Conservation (phyloP, 2,888 invertebrate species). For the Camptogramma bilineatum region DNA sequence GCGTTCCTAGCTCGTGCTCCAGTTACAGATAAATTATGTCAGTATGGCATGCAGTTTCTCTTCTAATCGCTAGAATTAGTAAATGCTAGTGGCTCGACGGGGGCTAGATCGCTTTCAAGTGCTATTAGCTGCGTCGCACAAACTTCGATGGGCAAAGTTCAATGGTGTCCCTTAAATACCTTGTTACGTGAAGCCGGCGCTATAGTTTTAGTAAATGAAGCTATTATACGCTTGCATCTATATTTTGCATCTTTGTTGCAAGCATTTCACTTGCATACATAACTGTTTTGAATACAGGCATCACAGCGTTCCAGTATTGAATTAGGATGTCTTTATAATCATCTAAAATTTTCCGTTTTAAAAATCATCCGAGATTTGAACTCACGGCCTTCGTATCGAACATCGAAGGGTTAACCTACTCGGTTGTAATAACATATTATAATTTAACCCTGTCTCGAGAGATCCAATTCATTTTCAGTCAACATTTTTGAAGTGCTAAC, state of each 20-base stretch:
- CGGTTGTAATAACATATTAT: background rate
- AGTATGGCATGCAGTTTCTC: constrained; percentile 6
- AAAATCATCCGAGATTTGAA: too few relatives aligned
- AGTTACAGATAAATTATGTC: background rate
- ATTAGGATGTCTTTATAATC: too few relatives aligned
- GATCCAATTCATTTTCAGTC: background rate
- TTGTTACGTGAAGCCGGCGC: constrained; percentile 48
- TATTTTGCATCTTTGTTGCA: background rate
- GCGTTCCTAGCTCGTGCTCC: too few relatives aligned
- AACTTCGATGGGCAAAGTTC: constrained; percentile 81
- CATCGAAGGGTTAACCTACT: background rate
- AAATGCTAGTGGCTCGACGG: constrained; percentile 44
- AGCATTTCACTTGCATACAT: too few relatives aligned
- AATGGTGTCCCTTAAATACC: constrained; percentile 64
- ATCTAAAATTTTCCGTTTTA: too few relatives aligned
- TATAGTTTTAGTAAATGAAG: constrained; percentile 15
- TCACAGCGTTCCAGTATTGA: too few relatives aligned
- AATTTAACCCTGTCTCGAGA: background rate
- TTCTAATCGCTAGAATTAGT: constrained; percentile 14
- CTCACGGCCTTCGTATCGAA: background rate
- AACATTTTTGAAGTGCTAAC: constrained; percentile 3
- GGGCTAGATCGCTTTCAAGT: constrained; percentile 60
- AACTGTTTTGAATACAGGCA: too few relatives aligned
- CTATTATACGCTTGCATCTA: constrained; percentile 7
- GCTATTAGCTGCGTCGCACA: constrained; percentile 63